Percentiles rank a stretch among this genome's conserved stretches.
Conservation (phyloP, 2,888 invertebrate genomes). For the Ametastegia equiseti region DNA sequence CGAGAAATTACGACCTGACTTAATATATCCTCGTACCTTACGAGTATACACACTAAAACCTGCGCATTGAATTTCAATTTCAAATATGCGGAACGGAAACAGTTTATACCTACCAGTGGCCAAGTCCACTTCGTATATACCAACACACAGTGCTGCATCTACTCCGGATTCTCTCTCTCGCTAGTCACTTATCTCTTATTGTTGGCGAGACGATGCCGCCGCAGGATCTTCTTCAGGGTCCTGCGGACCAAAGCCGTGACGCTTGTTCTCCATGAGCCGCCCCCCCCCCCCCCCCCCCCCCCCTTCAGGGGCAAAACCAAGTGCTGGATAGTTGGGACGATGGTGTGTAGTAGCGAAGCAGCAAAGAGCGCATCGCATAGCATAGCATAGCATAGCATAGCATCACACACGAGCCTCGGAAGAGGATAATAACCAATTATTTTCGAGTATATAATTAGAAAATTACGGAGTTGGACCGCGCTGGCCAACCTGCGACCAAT, state of each 20-base stretch:
- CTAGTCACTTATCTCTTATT: conserved; percentile 45
- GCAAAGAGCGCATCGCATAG: too few relatives aligned
- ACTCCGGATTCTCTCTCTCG: conserved; percentile 43
- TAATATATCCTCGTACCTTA: not conserved
- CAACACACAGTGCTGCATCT: not conserved
- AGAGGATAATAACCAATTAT: conserved; percentile 74
- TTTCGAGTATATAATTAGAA: conserved; percentile 75
- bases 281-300: conserved; percentile 14
- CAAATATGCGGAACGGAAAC: not conserved
- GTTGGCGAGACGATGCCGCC: conserved; percentile 41
- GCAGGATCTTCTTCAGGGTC: too few relatives aligned
- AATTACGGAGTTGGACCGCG: conserved; percentile 71
- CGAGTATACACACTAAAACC: too few relatives aligned
- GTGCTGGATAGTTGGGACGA: too few relatives aligned
- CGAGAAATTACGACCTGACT: conserved; percentile 16
- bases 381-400: conserved; percentile 48
- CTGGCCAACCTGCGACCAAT: conserved; percentile 55
- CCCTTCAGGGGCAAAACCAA: not conserved
- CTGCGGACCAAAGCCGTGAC: conserved; percentile 45
- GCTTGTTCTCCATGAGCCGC: conserved; percentile 47
- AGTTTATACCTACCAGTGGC: not conserved
- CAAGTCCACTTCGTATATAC: too few relatives aligned
- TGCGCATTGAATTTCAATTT: conserved; percentile 23
- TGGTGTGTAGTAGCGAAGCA: too few relatives aligned
- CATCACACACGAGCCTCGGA: conserved; percentile 62